phyloP scores from a whole-genome alignment of 2,113 vertebrate species.

The Perccottus glenii region DNA sequence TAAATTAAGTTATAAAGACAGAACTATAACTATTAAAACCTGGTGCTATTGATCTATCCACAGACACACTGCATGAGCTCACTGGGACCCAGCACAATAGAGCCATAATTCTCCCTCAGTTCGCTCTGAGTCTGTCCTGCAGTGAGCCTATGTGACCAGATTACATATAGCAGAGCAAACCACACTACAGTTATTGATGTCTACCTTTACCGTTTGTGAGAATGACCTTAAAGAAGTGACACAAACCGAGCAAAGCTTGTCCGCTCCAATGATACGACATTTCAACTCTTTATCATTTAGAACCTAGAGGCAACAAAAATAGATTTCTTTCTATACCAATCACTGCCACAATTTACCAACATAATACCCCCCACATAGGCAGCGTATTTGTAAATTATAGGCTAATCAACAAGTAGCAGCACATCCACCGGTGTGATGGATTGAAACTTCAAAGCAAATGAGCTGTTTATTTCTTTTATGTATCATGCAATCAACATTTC shows the following conservation, averaged over 20 bases:
- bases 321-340: slow-evolving; percentile 3
- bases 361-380: slow-evolving; percentile 22
- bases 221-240: slow-evolving; percentile 3
- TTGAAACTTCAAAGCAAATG: slow-evolving; percentile 53
- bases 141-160: slow-evolving; percentile 37
- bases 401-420: slow-evolving; percentile 26
- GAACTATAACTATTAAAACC: background rate
- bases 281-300: background rate
- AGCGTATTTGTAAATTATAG: slow-evolving; percentile 41
- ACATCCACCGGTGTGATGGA: slow-evolving; percentile 40
- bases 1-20: too few relatives aligned
- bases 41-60: slow-evolving; percentile 63
- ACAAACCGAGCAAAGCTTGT: slow-evolving; percentile 3
- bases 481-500: slow-evolving; percentile 55
- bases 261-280: background rate
- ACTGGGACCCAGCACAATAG: slow-evolving; percentile 29
- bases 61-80: slow-evolving; percentile 33
- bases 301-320: background rate
- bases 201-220: slow-evolving; percentile 4
- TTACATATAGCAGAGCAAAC: slow-evolving; percentile 20
- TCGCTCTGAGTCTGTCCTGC: slow-evolving; percentile 18
- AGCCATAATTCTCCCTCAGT: slow-evolving; percentile 44
- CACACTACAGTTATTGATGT: slow-evolving; percentile 10
- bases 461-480: slow-evolving; percentile 50
- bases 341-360: background rate